Percentiles rank a stretch among this genome's conserved stretches.
These are phyloP conservation scores for Neria commutata DNA, from an alignment of 2,888 invertebrate genomes.

Conservation along the genomic window DNA sequence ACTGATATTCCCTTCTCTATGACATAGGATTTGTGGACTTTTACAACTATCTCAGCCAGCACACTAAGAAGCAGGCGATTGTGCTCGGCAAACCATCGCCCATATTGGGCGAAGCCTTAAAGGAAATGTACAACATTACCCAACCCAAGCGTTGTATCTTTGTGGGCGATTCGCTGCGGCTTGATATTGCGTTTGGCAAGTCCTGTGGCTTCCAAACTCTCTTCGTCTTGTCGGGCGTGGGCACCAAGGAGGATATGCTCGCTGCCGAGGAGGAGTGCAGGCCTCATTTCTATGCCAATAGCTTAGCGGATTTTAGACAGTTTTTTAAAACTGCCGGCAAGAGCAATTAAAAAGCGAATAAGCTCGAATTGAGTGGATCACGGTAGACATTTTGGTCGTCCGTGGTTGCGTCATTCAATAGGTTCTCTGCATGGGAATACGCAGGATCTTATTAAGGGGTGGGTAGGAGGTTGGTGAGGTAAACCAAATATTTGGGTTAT, in stretches of 20 bases:
- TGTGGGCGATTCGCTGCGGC: slow-evolving; percentile 82
- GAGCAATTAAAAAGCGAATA: no score
- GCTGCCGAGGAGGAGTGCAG: slow-evolving; percentile 37
- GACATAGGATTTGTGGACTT: no score
- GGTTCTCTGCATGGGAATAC: no score
- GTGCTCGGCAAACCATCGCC: slow-evolving; percentile 62
- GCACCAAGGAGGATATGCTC: slow-evolving; percentile 46
- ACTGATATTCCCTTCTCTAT: no score
- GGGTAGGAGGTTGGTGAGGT: no score
- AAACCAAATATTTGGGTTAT: no score
- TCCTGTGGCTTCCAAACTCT: slow-evolving; percentile 74
- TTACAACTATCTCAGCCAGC: slow-evolving; percentile 43
- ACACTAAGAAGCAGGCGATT: slow-evolving; percentile 55
- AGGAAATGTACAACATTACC: slow-evolving; percentile 59
- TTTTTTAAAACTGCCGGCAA: no score
- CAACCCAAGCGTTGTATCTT: slow-evolving; percentile 75
- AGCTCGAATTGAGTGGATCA: no score
- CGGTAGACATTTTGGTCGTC: no score
- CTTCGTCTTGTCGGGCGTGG: slow-evolving; percentile 68
- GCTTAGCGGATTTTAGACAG: slow-evolving; percentile 47
- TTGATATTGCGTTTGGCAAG: slow-evolving; percentile 78
- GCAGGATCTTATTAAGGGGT: no score
- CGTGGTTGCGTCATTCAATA: no score
- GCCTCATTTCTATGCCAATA: slow-evolving; percentile 54
- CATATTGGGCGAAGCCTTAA: slow-evolving; percentile 53